A percentile compares a stretch with the other conserved stretches of the same genome.
These are phyloP conservation scores for Nerophis lumbriciformis DNA, from an alignment of 2,113 vertebrate species.

Conservation along the genomic window DNA sequence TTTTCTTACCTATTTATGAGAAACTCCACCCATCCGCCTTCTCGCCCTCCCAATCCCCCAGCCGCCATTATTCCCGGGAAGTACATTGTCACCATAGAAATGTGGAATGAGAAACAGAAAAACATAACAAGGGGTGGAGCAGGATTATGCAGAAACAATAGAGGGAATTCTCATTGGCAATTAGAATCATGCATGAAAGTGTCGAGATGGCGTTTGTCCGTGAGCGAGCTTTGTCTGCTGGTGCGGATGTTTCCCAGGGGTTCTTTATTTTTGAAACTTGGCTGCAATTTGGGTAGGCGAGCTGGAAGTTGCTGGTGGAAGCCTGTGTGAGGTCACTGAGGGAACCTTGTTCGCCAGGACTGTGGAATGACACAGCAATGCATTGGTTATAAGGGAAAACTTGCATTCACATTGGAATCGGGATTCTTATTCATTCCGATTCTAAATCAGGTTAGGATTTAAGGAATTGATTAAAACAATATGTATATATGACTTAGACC, in stretches of 20 bases:
- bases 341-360: conserved; percentile 36
- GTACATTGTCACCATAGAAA: conserved; percentile 75
- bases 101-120: conserved; percentile 68
- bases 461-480: too few species aligned
- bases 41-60: conserved; percentile 71
- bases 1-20: conserved; percentile 76
- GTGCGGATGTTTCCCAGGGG: conserved; percentile 68
- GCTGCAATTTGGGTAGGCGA: conserved; percentile 69
- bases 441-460: too few species aligned
- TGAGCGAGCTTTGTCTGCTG: conserved; percentile 55
- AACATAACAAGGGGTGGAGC: conserved; percentile 66
- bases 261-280: conserved; percentile 74
- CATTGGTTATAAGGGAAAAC: too few species aligned
- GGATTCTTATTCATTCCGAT: too few species aligned
- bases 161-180: conserved; percentile 57
- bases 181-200: conserved; percentile 56
- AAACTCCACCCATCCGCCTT: conserved; percentile 70
- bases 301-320: conserved; percentile 66
- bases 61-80: conserved; percentile 73
- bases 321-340: conserved; percentile 42
- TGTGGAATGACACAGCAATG: background rate
- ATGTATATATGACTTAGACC: too few species aligned
- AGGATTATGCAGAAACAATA: conserved; percentile 55
- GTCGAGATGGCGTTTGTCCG: conserved; percentile 65
- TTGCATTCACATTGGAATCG: too few species aligned